A percentile compares a stretch with the other conserved stretches of the same genome.
Evolutionary conservation across 2,888 invertebrate genomes (phyloP).

Genomic region (Venusia cambrica): DNA sequence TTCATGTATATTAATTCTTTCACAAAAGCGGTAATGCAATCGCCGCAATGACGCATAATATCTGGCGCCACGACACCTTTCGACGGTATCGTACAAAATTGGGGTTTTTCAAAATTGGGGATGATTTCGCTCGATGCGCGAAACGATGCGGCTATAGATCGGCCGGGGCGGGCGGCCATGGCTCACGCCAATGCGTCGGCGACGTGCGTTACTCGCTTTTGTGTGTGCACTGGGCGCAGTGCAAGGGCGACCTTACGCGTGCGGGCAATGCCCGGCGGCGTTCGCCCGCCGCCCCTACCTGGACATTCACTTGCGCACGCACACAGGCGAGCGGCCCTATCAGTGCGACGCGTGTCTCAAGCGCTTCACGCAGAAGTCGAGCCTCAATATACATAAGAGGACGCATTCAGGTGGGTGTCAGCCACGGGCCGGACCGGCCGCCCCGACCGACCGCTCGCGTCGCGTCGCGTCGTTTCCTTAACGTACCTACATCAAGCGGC

Average conservation of each 20-base stretch:
- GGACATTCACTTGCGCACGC: slow-evolving; percentile 79
- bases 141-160: slow-evolving; percentile 32
- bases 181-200: slow-evolving; percentile 58
- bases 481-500: slow-evolving; percentile 62
- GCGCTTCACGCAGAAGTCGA: slow-evolving; percentile 91
- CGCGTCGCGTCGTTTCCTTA: slow-evolving; percentile 45
- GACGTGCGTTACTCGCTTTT: slow-evolving; percentile 81
- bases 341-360: slow-evolving; percentile 89
- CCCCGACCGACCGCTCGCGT: slow-evolving; percentile 56
- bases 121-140: slow-evolving; percentile 34
- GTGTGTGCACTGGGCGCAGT: slow-evolving; percentile 80
- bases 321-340: slow-evolving; percentile 83
- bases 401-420: slow-evolving; percentile 86
- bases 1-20: slow-evolving; percentile 76
- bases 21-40: slow-evolving; percentile 82
- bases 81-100: slow-evolving; percentile 47
- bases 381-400: slow-evolving; percentile 89
- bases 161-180: slow-evolving; percentile 53
- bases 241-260: slow-evolving; percentile 72
- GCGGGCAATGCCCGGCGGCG: slow-evolving; percentile 74
- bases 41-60: slow-evolving; percentile 69
- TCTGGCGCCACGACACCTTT: slow-evolving; percentile 30
- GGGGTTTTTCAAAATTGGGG: slow-evolving; percentile 38
- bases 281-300: slow-evolving; percentile 74
- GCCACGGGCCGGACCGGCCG: slow-evolving; percentile 71